phyloP scores from a whole-genome alignment of 2,888 invertebrate genomes.

The Philereme transversata region DNA sequence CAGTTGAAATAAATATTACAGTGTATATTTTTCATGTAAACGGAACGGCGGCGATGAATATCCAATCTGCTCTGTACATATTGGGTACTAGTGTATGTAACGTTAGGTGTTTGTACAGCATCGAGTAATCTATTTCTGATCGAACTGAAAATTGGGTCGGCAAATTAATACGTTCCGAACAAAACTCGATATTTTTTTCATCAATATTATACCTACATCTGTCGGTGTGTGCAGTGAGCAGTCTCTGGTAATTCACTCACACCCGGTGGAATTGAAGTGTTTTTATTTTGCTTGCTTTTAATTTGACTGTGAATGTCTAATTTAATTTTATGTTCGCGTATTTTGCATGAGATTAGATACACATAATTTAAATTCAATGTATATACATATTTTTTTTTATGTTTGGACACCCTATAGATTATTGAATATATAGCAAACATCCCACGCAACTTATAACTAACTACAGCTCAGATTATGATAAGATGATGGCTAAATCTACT shows the following conservation, averaged over 20 bases:
- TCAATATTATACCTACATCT: constrained; percentile 21
- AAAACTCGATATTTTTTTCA: constrained; percentile 19
- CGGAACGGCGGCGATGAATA: constrained; percentile 18
- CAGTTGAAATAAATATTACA: constrained; percentile 11
- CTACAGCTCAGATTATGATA: no score
- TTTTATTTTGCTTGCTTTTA: neutral
- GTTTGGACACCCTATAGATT: no score
- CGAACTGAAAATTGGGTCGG: constrained; percentile 30
- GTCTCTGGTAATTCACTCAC: neutral
- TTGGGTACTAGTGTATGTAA: constrained; percentile 10
- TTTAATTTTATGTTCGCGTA: no score
- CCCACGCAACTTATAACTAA: no score
- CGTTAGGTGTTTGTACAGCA: constrained; percentile 25
- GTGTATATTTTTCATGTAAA: constrained; percentile 13
- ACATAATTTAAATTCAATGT: no score
- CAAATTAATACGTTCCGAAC: constrained; percentile 26
- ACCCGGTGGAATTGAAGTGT: neutral
- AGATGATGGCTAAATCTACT: no score
- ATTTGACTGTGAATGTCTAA: neutral
- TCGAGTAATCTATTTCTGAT: constrained; percentile 31
- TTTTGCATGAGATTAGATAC: no score
- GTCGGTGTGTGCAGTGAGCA: neutral
- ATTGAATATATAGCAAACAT: no score
- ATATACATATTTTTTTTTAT: no score
- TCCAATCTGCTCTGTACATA: constrained; percentile 25